phyloP scores from a whole-genome alignment of 2,113 vertebrate species.

The Ptyas mucosa region DNA sequence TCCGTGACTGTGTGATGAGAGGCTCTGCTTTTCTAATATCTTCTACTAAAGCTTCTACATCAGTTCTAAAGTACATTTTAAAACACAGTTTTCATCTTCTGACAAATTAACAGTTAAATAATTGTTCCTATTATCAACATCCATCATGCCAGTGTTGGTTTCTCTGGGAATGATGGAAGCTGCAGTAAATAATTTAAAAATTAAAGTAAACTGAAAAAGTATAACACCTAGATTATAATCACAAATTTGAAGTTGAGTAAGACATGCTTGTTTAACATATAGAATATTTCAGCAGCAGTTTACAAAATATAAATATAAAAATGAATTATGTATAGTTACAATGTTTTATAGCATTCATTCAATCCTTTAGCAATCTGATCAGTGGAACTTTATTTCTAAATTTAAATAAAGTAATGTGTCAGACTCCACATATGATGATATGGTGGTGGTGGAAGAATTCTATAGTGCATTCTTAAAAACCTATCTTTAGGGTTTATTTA shows the following conservation, averaged over 20 bases:
- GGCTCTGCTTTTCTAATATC: conserved; percentile 82
- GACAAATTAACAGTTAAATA: background rate
- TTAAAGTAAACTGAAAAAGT: background rate
- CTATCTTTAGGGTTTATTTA: background rate
- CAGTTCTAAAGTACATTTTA: conserved; percentile 68
- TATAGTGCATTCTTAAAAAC: background rate
- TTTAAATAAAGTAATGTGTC: background rate
- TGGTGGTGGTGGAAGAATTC: background rate
- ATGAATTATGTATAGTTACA: background rate
- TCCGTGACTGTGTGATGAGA: conserved; percentile 79
- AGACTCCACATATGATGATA: conserved; percentile 7
- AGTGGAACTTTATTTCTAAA: background rate
- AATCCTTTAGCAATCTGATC: background rate
- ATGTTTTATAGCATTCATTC: background rate
- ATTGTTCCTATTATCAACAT: background rate
- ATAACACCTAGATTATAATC: background rate
- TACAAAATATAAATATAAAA: background rate
- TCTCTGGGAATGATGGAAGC: background rate
- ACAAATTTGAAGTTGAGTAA: background rate
- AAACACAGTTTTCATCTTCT: background rate
- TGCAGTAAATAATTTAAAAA: background rate
- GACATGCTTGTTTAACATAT: background rate
- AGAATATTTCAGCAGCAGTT: background rate
- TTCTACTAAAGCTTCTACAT: conserved; percentile 76
- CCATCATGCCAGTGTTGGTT: background rate